A percentile compares a stretch with the other conserved stretches of the same genome.
These are phyloP conservation scores for Eptatretus burgeri DNA, from an alignment of 2,113 vertebrate species.

Conservation along the genomic window DNA sequence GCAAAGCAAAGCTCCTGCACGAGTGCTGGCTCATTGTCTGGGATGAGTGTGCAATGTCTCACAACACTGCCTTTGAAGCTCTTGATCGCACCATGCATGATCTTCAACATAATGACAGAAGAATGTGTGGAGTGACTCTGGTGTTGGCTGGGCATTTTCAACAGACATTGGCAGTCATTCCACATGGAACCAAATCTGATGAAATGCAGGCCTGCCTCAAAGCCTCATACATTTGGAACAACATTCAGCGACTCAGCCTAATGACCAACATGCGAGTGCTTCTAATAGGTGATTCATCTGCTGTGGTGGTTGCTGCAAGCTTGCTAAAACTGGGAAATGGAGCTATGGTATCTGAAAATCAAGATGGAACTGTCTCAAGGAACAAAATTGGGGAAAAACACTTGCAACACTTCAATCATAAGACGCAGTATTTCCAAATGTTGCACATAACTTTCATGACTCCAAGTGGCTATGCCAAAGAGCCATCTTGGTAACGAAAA, in stretches of 20 bases:
- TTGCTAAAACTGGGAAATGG: background rate
- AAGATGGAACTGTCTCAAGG: too few relatives aligned
- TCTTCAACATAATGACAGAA: background rate
- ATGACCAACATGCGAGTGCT: too few relatives aligned
- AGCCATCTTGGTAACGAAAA: slow-evolving; percentile 1
- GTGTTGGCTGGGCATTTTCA: background rate
- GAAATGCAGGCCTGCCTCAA: background rate
- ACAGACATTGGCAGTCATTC: slow-evolving; percentile 1
- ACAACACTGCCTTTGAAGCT: background rate
- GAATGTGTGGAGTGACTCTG: background rate
- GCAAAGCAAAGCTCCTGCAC: too few relatives aligned
- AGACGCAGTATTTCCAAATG: too few relatives aligned
- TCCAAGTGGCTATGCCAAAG: slow-evolving; percentile 2
- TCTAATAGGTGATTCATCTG: background rate
- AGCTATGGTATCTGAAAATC: too few relatives aligned
- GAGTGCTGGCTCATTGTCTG: too few relatives aligned
- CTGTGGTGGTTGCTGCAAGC: slow-evolving; percentile 1
- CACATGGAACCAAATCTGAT: slow-evolving; percentile 1
- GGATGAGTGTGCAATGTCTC: slow-evolving; percentile 2
- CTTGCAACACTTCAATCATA: background rate
- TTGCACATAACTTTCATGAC: background rate
- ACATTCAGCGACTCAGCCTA: too few relatives aligned
- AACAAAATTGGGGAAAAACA: background rate
- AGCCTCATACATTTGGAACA: too few relatives aligned
- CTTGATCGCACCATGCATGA: background rate